Base-by-base conservation (phyloP, 2,888 invertebrate genomes). In the Torymus aiolomorphi region DNA sequence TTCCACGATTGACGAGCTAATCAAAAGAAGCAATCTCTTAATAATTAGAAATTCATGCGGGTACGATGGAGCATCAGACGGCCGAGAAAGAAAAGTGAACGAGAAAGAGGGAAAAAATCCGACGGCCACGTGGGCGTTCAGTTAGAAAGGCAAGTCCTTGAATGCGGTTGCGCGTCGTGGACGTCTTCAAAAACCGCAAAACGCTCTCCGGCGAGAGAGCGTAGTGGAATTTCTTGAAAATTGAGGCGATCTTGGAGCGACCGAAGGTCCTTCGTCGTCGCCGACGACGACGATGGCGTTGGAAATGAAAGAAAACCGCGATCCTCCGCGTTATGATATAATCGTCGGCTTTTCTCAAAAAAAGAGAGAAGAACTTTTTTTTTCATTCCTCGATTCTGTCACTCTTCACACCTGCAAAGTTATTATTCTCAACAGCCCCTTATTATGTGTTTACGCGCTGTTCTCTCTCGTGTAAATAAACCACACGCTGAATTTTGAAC, bases 131-230 rank as follows among this genome's bases (percentile, higher is more conserved):
- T 82, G 80, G 84, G 81, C 80, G 83, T 82, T 78, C 74, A 61
- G 77, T 82, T 86, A 85, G 86, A 88, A 87, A 87, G 87, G 86
- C 65, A 82, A 84, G 86, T 86, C 89, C 88, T 89, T 89, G 89
- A 84, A 87, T 85, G 87, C 83, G 86, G 86, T 86, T 86, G 79
- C 76, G 75, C 76, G 75, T 75, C 81, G 83, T 76, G 84, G 81
- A 77, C 83, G 85, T 84, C 83, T 84, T 82, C 75, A 80, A 84
- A 86, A 87, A 89, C 89, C 89, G 85, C 89, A 89, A 86, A 85
- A 79, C 76, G 78, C 80, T 84, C 84, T 42, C 42, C 42, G 0
- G 82, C 83, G 12, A 13, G 14, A 62, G 83, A 83, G 76, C 61
- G 31, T 31, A 80, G 82, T 82, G 80, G 83, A 86, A 86, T 88